These are phyloP conservation scores for Lemur catta DNA, from an alignment of 2,797 vertebrate genomes.

Conservation along the genomic window DNA sequence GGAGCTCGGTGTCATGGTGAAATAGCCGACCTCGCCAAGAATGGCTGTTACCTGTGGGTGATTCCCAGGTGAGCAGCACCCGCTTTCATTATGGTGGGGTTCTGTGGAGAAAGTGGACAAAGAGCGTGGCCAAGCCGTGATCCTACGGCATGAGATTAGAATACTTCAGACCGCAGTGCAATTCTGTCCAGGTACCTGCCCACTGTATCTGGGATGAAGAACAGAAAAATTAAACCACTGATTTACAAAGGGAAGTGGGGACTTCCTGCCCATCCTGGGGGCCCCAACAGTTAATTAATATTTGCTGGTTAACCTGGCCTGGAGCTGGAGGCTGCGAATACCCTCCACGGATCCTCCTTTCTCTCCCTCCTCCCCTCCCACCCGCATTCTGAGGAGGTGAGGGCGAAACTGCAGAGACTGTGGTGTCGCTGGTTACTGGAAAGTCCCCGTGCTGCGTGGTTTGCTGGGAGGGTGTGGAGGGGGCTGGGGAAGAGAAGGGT, in stretches of 20 bases:
- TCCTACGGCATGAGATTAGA: neutral
- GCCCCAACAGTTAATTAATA: neutral
- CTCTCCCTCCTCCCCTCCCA: neutral
- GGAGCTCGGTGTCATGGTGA: neutral
- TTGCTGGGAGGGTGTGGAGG: neutral
- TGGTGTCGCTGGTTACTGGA: neutral
- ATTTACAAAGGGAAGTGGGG: neutral
- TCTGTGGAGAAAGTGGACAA: neutral
- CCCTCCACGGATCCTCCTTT: neutral
- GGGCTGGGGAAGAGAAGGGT: neutral
- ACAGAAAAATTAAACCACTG: neutral
- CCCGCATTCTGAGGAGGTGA: neutral
- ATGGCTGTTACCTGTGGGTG: neutral
- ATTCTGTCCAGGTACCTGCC: neutral
- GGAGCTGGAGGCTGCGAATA: neutral
- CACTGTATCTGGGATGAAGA: neutral
- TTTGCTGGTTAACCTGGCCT: neutral
- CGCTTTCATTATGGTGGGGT: neutral
- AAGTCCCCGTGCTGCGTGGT: neutral
- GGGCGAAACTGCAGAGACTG: neutral
- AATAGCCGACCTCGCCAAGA: neutral
- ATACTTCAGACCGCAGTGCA: neutral
- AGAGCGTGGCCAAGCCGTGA: neutral
- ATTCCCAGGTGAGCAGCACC: neutral
- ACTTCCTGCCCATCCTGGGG: neutral